Evolutionary conservation across 2,888 invertebrate genomes (phyloP), one percentile per base, ranked within the genome.

Genomic region (Synergus laeviventris): DNA sequence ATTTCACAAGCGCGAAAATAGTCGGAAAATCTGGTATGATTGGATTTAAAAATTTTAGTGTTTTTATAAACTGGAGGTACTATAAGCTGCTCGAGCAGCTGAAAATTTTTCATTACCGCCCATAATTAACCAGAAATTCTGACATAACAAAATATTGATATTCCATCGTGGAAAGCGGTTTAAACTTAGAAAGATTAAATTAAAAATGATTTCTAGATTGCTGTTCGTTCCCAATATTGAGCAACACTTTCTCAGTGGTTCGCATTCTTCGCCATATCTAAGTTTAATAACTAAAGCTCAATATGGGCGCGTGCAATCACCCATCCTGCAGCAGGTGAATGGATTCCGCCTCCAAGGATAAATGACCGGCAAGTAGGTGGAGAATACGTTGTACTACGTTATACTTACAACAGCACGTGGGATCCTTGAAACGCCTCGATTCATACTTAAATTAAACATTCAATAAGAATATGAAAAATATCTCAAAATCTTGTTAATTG

Each of bases 301-400:
- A 70, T 70, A 49, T 70, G 70, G 70, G 49, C 76, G 76, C 74
- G 38, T 75, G 75, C 74, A 78, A 75, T 76, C 66, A 76, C 78
- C 62, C 74, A 78, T 79, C 76, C 74, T 73, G 75, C 73, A 80
- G 78, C 85, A 82, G 84, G 85, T 85, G 85, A 85, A 84, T 81
- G 84, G 82, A 81, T 84, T 83, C 76, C 76, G 64, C 75, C 54
- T 79, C 81, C 85, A 85, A 85, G 84, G 85, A 85, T 84, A 84
- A 83, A 81, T 78, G 81, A 78, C 77, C 76, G 77, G 76, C 76
- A 82, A 81, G 84, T 84, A 81, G 83, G 81, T 82, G 82, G 76
- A 79, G 77, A 79, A 78, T 45, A 24, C 21, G 59, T 21, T 59
- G 59, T 70, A 70, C 70, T 70, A 70, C 79, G 60, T 76, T 81